A percentile compares a stretch with the other conserved stretches of the same genome.
These are phyloP conservation scores for Sebastes minor DNA, from an alignment of 2,797 vertebrate species.

Conservation along the genomic window DNA sequence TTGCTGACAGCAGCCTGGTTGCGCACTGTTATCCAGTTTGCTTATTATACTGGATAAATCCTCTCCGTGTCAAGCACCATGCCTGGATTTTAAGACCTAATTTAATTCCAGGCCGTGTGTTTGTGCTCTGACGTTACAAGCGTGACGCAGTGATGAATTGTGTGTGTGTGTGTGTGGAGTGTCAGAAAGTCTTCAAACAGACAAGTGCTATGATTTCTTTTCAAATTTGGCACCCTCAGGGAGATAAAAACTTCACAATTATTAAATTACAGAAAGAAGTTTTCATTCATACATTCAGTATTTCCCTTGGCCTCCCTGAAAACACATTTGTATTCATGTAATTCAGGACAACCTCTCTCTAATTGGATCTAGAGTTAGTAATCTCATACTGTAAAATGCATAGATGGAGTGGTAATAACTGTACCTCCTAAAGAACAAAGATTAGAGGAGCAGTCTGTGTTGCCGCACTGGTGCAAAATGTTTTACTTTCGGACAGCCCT, in stretches of 20 bases:
- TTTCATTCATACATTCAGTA: constrained; percentile 58
- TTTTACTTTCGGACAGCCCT: neutral
- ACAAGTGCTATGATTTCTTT: neutral
- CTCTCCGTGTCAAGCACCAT: constrained; percentile 67
- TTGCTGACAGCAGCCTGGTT: constrained; percentile 67
- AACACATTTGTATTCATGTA: constrained; percentile 62
- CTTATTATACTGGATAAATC: constrained; percentile 74
- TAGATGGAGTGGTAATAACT: constrained; percentile 20
- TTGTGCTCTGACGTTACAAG: constrained; percentile 21
- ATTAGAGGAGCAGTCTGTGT: neutral
- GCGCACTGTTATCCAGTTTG: constrained; percentile 60
- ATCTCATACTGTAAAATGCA: constrained; percentile 33
- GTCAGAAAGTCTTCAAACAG: constrained; percentile 17
- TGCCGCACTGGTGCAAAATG: neutral
- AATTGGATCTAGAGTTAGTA: constrained; percentile 74
- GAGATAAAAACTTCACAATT: constrained; percentile 1
- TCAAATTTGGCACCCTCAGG: neutral
- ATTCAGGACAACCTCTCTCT: constrained; percentile 46
- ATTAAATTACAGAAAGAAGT: constrained; percentile 35
- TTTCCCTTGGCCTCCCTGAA: constrained; percentile 49
- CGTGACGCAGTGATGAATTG: constrained; percentile 31
- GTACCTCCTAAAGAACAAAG: constrained; percentile 1
- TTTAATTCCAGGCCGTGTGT: constrained; percentile 68
- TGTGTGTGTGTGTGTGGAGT: constrained; percentile 2
- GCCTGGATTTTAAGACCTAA: constrained; percentile 76